Evolutionary conservation across 2,888 invertebrate genomes (phyloP), one percentile per base, ranked within the genome.

Genomic region (Criorhina ranunculi): DNA sequence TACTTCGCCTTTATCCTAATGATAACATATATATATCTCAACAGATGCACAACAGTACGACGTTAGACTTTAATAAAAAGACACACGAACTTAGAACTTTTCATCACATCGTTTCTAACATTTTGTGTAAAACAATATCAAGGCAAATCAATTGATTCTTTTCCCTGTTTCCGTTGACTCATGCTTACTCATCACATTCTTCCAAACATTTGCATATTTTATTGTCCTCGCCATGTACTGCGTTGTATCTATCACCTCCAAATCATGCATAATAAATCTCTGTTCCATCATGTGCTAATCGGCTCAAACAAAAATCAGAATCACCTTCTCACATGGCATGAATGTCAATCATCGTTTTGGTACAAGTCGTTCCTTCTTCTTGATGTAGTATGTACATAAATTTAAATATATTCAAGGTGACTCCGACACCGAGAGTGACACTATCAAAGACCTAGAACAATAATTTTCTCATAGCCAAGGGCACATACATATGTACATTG

Each of bases 321-420:
- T 44, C 44, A 35, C 40, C 9, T 31, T 44, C 42, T 77, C 51
- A 44, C 76, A 60, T 51, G 67, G 24, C 67, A 77, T 67, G 59
- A 59, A 17, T 67, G 59, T 35, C 76, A 77, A 59, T 77, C 67
- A 44, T 62, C 53, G 24, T 53, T 29, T 12, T 19, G 12, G 15
- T 33, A 57, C 12, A 4, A 64, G 19, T 40, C 62, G 7, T 40
- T 44, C 9, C 37, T 17, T 62, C n/a, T 59, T 11, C 40, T 9
- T 59, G 7, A 59, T n/a, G 12, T 33, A 46, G 29, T 44, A 40
- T 64, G 24, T 40, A 37, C 59, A 72, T 31, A 29, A 37, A 55
- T 51, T 60, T 42, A 8, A 35, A 29, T 42, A 19, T 31, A 44
- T 31, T 66, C 66, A 77, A 82, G 72, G 77, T 66, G 62, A 67